Evolutionary conservation across 2,888 invertebrate species (phyloP), one percentile per base, ranked within the genome.

Genomic region (Nomada flava): DNA sequence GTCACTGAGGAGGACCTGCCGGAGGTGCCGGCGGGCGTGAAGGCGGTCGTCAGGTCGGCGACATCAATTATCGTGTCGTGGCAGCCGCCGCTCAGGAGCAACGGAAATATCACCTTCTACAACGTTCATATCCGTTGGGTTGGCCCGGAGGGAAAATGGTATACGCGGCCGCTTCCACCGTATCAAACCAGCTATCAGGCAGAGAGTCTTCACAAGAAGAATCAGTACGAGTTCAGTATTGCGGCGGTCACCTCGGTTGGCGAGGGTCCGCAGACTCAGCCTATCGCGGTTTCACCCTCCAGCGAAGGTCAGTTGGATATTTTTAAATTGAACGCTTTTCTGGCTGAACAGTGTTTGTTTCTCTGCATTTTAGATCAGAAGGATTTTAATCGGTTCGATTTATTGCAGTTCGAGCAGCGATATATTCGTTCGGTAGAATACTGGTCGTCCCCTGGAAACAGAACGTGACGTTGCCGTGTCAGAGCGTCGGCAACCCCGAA

Each of bases 1-100:
- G 96, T 97, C 89, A 98, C 98, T 42, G 97, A 97, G 91, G 98
- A 98, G 95, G 98, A 98, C 94, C 98, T 98, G 60, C 98, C 98
- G 79, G 98, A 98, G 74, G 96, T 97, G 59, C 98, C 98, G 59
- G 97, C 97, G 53, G 97, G 97, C 89, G 97, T 98, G 88, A 98
- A 98, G 95, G 98, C 98, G 3, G 96, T 97, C 73, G 96, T 98
- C 71, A 97, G 97, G 86, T 97, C 98, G 53, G 95, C 96, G 57
- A 97, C 97, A 92, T 97, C 97, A 94, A 97, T 98, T 87, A 95
- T 98, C 76, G 96, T 98, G 55, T 97, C 98, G 23, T 98, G 98
- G 98, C 95, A 97, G 84, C 98, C 98, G 20, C 98, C 98, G 0
- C 94, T 96, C 26, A 95, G 96, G 84, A 97, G 96, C 62, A 98